These are phyloP conservation scores for Chionodraco myersi DNA, from an alignment of 2,113 vertebrate genomes.

Conservation along the genomic window DNA sequence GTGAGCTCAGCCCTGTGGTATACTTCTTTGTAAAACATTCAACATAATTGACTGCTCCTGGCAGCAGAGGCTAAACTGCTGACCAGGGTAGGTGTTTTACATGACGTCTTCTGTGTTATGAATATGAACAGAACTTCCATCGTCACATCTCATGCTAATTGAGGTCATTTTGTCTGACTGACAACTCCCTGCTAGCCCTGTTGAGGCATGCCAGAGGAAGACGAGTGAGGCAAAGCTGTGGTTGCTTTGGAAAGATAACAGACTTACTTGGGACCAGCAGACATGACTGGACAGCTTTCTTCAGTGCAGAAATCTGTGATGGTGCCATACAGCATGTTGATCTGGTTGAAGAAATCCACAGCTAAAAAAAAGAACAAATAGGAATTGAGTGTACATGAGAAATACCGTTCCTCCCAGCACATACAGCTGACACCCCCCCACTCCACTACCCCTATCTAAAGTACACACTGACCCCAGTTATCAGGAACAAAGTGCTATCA, in stretches of 20 bases:
- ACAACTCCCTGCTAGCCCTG: not conserved
- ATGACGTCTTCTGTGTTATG: not conserved
- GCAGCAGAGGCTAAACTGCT: not conserved
- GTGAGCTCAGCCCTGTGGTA: not conserved
- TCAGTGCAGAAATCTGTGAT: constrained; percentile 97
- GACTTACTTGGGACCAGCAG: constrained; percentile 92
- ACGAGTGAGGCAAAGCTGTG: not conserved
- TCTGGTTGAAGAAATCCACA: constrained; percentile 99
- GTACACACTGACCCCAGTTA: constrained; percentile 40
- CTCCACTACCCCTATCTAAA: constrained; percentile 21
- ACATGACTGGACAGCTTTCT: constrained; percentile 93
- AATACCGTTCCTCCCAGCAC: not conserved
- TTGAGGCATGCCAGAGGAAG: not conserved
- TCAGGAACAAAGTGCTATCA: constrained; percentile 33
- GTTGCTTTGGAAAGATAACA: not conserved
- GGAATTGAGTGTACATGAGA: not conserved
- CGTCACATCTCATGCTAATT: not conserved
- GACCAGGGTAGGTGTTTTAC: not conserved
- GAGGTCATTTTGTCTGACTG: not conserved
- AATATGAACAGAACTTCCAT: not conserved
- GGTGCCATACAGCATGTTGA: constrained; percentile 97
- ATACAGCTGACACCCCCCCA: constrained; percentile 14
- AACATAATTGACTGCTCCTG: not conserved
- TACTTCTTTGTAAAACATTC: not conserved
- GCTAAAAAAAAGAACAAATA: constrained; percentile 74